A percentile compares a stretch with the other conserved stretches of the same genome.
These are phyloP conservation scores for Gonatopus flavifemur DNA, from an alignment of 1,140 invertebrate species.

Conservation along the genomic window DNA sequence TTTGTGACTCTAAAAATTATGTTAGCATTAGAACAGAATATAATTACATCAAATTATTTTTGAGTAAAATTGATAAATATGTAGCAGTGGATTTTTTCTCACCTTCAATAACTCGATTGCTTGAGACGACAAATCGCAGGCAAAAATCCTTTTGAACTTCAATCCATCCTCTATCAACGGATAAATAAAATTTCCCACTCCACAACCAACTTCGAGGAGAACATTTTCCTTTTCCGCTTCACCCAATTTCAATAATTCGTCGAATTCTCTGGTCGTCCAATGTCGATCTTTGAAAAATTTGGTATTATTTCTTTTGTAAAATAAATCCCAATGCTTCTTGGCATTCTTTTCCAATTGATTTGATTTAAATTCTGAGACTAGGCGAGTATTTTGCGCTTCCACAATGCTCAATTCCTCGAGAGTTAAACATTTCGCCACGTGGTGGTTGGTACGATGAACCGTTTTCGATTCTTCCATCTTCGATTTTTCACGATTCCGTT, in stretches of 20 bases:
- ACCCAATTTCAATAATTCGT: conserved; percentile 67
- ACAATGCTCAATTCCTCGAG: conserved; percentile 65
- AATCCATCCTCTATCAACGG: conserved; percentile 82
- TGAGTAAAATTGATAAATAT: conserved; percentile 1
- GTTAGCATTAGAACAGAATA: too few species aligned
- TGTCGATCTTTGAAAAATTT: conserved; percentile 96
- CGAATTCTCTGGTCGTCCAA: conserved; percentile 95
- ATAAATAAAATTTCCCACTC: conserved; percentile 96
- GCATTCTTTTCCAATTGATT: conserved; percentile 83
- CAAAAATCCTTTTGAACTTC: conserved; percentile 75
- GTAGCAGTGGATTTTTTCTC: conserved; percentile 48
- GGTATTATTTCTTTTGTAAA: conserved; percentile 92
- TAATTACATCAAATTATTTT: background rate
- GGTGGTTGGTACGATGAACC: conserved; percentile 21
- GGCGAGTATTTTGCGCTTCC: conserved; percentile 67
- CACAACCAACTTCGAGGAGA: conserved; percentile 91
- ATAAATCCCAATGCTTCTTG: conserved; percentile 94
- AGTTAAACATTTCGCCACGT: conserved; percentile 61
- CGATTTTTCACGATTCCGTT: too few species aligned
- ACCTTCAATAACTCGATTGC: conserved; percentile 86
- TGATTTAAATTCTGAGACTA: conserved; percentile 78
- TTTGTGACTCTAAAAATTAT: conserved; percentile 42
- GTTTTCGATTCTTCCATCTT: conserved; percentile 21
- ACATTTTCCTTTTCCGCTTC: conserved; percentile 51
- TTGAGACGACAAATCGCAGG: conserved; percentile 91